Percentiles rank a stretch among this genome's conserved stretches.
Evolutionary conservation across 1,140 invertebrate species (phyloP).

Genomic region (Nasonia vitripennis): DNA sequence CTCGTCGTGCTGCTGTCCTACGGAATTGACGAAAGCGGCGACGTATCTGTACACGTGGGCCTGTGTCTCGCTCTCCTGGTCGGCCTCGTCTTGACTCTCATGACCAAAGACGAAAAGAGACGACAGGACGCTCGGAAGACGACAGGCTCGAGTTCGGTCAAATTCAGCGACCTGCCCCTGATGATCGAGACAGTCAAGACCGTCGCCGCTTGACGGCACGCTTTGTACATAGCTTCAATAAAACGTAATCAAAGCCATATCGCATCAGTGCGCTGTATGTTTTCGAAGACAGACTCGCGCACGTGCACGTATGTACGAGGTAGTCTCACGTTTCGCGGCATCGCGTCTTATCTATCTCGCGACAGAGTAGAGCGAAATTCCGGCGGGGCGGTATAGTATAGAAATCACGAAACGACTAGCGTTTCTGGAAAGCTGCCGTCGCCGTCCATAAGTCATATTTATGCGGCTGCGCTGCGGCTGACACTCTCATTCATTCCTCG

Average conservation of each 20-base stretch:
- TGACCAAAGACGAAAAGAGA: slow-evolving; percentile 77
- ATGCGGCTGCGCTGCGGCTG: slow-evolving; percentile 62
- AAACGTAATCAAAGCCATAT: too few species aligned
- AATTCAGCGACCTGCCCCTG: neutral
- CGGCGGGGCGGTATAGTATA: neutral
- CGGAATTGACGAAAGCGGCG: slow-evolving; percentile 62
- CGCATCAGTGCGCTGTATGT: too few species aligned
- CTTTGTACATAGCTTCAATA: too few species aligned
- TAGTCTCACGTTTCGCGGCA: neutral
- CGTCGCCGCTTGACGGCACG: neutral
- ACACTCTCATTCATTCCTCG: slow-evolving; percentile 64
- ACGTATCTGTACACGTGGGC: slow-evolving; percentile 67
- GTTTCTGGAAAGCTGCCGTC: slow-evolving; percentile 27
- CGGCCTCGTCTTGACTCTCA: slow-evolving; percentile 75
- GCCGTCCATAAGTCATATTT: slow-evolving; percentile 67
- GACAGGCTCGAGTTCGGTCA: neutral
- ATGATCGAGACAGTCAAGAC: neutral
- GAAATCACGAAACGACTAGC: slow-evolving; percentile 11
- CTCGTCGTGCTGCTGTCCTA: slow-evolving; percentile 71
- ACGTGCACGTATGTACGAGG: neutral
- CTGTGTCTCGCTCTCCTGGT: slow-evolving; percentile 70
- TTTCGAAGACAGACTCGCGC: too few species aligned
- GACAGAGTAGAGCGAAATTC: neutral
- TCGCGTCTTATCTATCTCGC: neutral
- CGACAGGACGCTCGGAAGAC: slow-evolving; percentile 70